These are phyloP conservation scores for Morpho achilles DNA, from an alignment of 2,888 invertebrate species.

Conservation along the genomic window DNA sequence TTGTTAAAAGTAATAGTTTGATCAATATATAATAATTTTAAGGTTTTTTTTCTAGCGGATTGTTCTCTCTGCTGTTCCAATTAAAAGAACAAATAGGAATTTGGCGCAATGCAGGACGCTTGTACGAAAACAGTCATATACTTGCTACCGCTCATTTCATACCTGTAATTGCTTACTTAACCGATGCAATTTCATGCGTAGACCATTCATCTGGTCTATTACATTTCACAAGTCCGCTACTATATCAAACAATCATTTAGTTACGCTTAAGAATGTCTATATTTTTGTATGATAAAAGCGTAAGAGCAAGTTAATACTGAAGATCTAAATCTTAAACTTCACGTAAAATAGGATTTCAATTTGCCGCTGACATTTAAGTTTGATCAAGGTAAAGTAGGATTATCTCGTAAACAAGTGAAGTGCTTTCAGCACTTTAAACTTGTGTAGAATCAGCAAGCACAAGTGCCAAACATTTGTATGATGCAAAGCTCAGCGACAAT, in stretches of 20 bases:
- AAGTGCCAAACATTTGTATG: slow-evolving; percentile 33
- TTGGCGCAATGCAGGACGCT: slow-evolving; percentile 74
- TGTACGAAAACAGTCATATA: slow-evolving; percentile 56
- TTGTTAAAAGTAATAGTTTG: slow-evolving; percentile 9
- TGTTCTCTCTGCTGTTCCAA: slow-evolving; percentile 37
- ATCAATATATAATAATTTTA: slow-evolving; percentile 15
- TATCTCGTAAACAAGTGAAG: slow-evolving; percentile 23
- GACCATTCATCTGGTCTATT: not conserved
- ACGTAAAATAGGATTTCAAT: slow-evolving; percentile 1
- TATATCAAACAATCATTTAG: not conserved
- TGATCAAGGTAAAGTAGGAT: slow-evolving; percentile 23
- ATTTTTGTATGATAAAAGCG: not conserved
- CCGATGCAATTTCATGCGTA: slow-evolving; percentile 39
- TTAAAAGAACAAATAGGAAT: slow-evolving; percentile 62
- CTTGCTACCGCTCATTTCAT: slow-evolving; percentile 58
- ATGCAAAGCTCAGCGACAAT: slow-evolving; percentile 32
- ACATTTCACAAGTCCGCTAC: not conserved
- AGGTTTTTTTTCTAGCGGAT: slow-evolving; percentile 14
- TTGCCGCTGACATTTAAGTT: slow-evolving; percentile 10
- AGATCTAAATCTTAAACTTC: slow-evolving; percentile 7
- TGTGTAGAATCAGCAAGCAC: slow-evolving; percentile 27
- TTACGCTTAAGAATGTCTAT: too few species aligned
- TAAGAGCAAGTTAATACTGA: not conserved
- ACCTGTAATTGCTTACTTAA: slow-evolving; percentile 53
- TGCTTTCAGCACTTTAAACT: slow-evolving; percentile 22